phyloP scores from a whole-genome alignment of 2,797 vertebrate species.

The Anas georgica region DNA sequence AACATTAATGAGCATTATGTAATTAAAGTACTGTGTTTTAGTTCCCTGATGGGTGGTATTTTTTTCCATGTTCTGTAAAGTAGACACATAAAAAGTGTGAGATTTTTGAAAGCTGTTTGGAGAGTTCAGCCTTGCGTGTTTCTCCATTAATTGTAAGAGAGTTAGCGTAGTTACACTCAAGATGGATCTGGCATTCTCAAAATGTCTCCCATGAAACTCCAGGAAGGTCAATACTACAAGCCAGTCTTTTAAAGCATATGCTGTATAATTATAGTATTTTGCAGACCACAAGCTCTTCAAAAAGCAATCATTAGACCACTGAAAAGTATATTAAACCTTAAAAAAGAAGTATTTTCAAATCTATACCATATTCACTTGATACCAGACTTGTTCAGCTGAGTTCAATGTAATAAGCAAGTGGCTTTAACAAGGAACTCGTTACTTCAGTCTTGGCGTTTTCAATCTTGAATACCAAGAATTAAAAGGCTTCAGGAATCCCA shows the following conservation, averaged over 20 bases:
- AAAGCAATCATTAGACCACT: background rate
- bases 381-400: background rate
- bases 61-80: background rate
- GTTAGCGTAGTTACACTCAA: background rate
- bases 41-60: background rate
- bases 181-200: background rate
- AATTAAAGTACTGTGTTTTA: slow-evolving; percentile 39
- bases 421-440: background rate
- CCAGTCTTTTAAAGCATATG: background rate
- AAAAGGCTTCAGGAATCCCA: background rate
- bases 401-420: background rate
- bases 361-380: background rate
- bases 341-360: too few relatives aligned
- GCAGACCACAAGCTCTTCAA: background rate
- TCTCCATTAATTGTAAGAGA: background rate
- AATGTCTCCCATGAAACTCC: slow-evolving; percentile 12
- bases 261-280: background rate
- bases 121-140: background rate
- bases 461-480: background rate
- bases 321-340: too few relatives aligned
- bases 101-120: background rate
- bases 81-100: background rate
- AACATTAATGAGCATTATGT: slow-evolving; percentile 19
- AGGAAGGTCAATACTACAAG: background rate
- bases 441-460: background rate